Conservation (phyloP, 2,797 vertebrate genomes). For the Aeoliscus strigatus region DNA sequence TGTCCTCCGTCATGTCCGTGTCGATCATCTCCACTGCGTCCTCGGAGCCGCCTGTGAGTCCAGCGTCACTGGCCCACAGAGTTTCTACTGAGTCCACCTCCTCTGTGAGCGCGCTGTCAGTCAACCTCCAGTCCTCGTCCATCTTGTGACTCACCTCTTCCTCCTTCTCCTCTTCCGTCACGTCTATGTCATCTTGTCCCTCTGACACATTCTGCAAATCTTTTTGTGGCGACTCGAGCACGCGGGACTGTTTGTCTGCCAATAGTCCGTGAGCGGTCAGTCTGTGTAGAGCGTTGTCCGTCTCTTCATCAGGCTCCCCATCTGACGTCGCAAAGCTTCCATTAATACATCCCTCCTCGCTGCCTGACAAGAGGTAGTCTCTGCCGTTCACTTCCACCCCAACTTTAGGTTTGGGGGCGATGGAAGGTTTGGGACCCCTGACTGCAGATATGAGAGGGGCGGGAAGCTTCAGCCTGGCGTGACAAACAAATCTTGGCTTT, state of each 20-base stretch:
- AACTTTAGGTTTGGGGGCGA: constrained; percentile 87
- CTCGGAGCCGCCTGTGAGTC: constrained; percentile 39
- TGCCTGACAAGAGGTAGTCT: constrained; percentile 53
- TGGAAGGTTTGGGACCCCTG: constrained; percentile 84
- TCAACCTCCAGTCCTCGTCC: constrained; percentile 62
- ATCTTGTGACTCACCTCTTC: constrained; percentile 43
- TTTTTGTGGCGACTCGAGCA: constrained; percentile 21
- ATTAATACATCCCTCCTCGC: constrained; percentile 69
- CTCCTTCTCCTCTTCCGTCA: constrained; percentile 33
- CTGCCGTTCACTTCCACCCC: constrained; percentile 67
- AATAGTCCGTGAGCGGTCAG: constrained; percentile 7
- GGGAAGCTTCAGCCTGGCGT: constrained; percentile 72
- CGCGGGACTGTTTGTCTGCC: constrained; percentile 14
- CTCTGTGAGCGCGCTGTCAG: constrained; percentile 48
- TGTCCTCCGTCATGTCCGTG: constrained; percentile 54
- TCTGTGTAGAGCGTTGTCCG: constrained; percentile 36
- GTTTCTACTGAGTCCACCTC: constrained; percentile 61
- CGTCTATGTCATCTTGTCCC: constrained; percentile 15
- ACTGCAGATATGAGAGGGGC: constrained; percentile 73
- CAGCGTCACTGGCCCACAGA: constrained; percentile 47
- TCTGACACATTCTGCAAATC: constrained; percentile 23
- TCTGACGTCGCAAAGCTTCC: constrained; percentile 62
- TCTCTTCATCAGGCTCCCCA: constrained; percentile 63
- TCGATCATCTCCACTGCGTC: constrained; percentile 56
- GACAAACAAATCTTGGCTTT: constrained; percentile 80